Base-by-base conservation (phyloP, 2,888 invertebrate species). In the Candidula unifasciata region DNA sequence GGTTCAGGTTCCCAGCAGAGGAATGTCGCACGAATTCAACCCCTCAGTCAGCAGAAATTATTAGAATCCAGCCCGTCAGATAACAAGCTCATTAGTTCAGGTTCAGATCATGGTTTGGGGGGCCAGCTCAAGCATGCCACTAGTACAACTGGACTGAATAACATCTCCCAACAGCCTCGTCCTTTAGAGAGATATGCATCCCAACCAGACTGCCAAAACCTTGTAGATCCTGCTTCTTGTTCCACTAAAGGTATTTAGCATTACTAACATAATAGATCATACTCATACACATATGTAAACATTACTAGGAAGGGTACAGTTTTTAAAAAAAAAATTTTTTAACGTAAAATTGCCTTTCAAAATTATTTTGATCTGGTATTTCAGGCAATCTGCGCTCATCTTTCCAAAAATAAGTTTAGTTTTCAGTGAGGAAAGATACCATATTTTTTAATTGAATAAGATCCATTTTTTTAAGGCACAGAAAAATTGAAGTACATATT, bases 131-230 rank as follows among this genome's bases (percentile, higher is more conserved):
- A 82, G 71, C 86, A 84, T 64, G 79, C 84, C 16, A 66, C 76
- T 52, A 84, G 84, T 30, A 84, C 68, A 54, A 81, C 83, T 66
- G 83, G 74, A 30, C 37, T 83, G 60, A 76, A 84, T 44, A 54
- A 64, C 37, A 37, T 84, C 30, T 35, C 82, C 44, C 27, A 71
- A n/a, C 69, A 35, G 10, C 52, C 80, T 16, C 83, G 82, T 21
- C 86, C 86, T n/a, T 79, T 88, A 69, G 88, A 87, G 81, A 82
- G 88, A 68, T 83, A 85, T 71, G 76, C 88, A 64, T 88, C 87
- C 44, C 88, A 88, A 60, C 88, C 87, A 24, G 88, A 88, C 82
- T 87, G 87, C 83, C 88, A 87, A 85, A 85, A 86, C 84, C 86
- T 87, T 64, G 84, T 71, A 73, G 82, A 82, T 35, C 33, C 68